Conservation (phyloP, 2,888 invertebrate species). For the Lamellibrachia columna region DNA sequence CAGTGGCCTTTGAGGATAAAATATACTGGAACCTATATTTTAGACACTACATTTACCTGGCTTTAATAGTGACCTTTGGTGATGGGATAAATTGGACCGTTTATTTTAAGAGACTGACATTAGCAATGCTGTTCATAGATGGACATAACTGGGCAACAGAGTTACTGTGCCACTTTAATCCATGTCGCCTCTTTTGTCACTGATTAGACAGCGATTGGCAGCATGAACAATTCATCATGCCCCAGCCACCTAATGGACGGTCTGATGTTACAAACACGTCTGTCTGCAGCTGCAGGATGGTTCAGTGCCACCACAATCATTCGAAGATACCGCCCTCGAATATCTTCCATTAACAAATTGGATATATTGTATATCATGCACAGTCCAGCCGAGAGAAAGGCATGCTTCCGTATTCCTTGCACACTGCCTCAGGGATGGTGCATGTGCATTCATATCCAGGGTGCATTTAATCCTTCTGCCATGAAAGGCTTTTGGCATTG, state of each 20-base stretch:
- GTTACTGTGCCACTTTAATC: conserved; percentile 10
- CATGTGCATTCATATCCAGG: background rate
- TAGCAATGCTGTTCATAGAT: background rate
- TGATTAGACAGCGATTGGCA: background rate
- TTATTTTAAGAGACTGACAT: background rate
- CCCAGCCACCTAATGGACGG: background rate
- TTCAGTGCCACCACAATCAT: background rate
- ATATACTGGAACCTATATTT: background rate
- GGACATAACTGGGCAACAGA: background rate
- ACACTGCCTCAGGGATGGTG: background rate
- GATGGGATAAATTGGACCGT: background rate
- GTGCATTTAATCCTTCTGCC: background rate
- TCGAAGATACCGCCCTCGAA: background rate
- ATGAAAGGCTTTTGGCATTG: background rate
- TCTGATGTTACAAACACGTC: background rate
- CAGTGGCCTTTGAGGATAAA: background rate
- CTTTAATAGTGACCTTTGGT: background rate
- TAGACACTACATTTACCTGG: background rate
- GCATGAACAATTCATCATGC: conserved; percentile 5
- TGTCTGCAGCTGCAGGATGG: background rate
- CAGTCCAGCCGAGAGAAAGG: background rate
- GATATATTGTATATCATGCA: background rate
- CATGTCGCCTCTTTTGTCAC: background rate
- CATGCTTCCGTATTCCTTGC: background rate
- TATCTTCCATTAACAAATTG: conserved; percentile 12